These are phyloP conservation scores for Acropternis orthonyx DNA, from an alignment of 2,797 vertebrate species.

Conservation along the genomic window DNA sequence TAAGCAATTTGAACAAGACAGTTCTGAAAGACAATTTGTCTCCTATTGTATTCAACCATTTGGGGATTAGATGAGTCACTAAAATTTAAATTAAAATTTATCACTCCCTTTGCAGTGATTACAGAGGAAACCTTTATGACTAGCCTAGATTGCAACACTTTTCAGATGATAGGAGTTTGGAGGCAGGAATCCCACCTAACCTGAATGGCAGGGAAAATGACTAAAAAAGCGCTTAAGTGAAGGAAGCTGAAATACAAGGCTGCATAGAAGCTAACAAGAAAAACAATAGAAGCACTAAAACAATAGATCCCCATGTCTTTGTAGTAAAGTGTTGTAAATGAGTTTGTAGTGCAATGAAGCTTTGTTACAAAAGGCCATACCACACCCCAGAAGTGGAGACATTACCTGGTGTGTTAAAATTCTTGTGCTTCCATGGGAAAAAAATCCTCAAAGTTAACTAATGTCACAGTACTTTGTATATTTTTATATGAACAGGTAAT, in stretches of 20 bases:
- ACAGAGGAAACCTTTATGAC: background rate
- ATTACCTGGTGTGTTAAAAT: background rate
- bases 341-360: background rate
- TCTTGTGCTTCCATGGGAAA: background rate
- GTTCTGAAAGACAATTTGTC: background rate
- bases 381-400: background rate
- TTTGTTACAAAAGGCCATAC: background rate
- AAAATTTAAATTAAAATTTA: background rate
- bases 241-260: background rate
- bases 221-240: background rate
- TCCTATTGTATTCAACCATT: background rate
- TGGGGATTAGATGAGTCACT: slow-evolving; percentile 20
- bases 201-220: background rate
- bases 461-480: background rate
- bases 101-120: background rate
- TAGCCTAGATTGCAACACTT: background rate
- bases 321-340: background rate
- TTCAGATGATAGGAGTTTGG: background rate
- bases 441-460: background rate
- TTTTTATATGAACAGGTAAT: background rate
- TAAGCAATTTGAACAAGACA: background rate
- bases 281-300: background rate
- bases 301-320: background rate
- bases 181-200: background rate
- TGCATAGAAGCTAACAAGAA: background rate